phyloP scores from a whole-genome alignment of 2,888 invertebrate species.

The Urechis unicinctus region DNA sequence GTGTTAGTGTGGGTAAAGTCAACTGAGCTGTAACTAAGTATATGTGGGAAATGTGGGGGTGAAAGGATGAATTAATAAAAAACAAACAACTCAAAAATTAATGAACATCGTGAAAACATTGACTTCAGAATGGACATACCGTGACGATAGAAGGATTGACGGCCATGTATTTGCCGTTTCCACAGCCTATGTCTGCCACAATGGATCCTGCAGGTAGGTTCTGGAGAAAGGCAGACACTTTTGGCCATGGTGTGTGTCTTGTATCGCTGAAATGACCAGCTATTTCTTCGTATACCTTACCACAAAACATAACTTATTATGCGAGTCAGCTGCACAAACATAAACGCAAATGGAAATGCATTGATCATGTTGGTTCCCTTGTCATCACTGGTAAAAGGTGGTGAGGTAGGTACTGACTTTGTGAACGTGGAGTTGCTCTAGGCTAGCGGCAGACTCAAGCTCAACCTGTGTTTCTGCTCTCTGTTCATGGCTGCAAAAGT shows the following conservation, averaged over 20 bases:
- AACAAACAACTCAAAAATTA: not conserved
- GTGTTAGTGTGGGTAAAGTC: no score
- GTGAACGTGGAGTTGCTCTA: not conserved
- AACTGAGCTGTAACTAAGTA: no score
- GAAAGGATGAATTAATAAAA: not conserved
- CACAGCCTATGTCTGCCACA: slow-evolving; percentile 85
- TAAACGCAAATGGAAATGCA: no score
- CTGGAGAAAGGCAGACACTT: slow-evolving; percentile 68
- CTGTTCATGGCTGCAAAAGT: no score
- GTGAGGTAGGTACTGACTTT: not conserved
- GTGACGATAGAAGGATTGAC: slow-evolving; percentile 48
- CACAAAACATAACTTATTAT: slow-evolving; percentile 1
- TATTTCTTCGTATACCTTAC: slow-evolving; percentile 86
- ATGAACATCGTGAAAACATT: not conserved
- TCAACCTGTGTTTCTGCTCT: not conserved
- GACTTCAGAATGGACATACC: slow-evolving; percentile 15
- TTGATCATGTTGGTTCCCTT: no score
- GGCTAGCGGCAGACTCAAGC: not conserved
- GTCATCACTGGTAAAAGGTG: not conserved
- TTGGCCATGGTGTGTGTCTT: slow-evolving; percentile 89
- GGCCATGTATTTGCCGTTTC: slow-evolving; percentile 94
- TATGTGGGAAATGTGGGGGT: no score
- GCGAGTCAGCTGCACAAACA: no score
- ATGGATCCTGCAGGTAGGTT: slow-evolving; percentile 63
- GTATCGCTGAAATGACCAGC: slow-evolving; percentile 92